Conservation (phyloP, 1,140 invertebrate species). For the Cataglyphis hispanica region DNA sequence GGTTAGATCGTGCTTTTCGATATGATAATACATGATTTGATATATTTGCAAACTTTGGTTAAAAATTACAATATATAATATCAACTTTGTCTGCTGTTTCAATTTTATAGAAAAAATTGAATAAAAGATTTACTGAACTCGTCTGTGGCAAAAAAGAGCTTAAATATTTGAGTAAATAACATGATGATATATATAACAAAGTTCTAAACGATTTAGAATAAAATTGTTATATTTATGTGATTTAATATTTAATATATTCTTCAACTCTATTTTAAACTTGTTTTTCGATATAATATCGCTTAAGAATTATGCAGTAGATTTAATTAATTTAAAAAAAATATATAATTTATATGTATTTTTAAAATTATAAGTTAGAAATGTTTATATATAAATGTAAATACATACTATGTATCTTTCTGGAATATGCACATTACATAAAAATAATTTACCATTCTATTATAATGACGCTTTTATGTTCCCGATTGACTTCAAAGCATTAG, state of each 20-base stretch:
- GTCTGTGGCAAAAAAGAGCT: not conserved
- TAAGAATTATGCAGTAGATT: no score
- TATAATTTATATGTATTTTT: no score
- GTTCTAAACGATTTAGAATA: not conserved
- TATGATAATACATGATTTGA: not conserved
- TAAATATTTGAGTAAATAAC: conserved; percentile 11
- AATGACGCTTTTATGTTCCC: not conserved
- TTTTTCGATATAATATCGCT: not conserved
- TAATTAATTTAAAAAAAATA: no score
- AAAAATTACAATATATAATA: not conserved
- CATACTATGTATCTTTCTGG: not conserved
- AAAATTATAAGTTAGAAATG: not conserved
- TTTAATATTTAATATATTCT: not conserved
- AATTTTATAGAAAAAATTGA: conserved; percentile 13
- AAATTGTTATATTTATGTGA: not conserved
- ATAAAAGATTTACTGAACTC: not conserved
- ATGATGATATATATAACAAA: not conserved
- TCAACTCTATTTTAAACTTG: not conserved
- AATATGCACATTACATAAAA: not conserved
- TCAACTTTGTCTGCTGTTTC: not conserved
- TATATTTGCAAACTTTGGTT: not conserved
- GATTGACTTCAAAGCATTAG: not conserved
- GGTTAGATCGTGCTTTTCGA: not conserved
- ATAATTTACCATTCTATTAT: not conserved
- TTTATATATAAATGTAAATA: not conserved